Evolutionary conservation across 2,797 vertebrate species (phyloP), one percentile per base, ranked within the genome.

Genomic region (Trachurus trachurus): DNA sequence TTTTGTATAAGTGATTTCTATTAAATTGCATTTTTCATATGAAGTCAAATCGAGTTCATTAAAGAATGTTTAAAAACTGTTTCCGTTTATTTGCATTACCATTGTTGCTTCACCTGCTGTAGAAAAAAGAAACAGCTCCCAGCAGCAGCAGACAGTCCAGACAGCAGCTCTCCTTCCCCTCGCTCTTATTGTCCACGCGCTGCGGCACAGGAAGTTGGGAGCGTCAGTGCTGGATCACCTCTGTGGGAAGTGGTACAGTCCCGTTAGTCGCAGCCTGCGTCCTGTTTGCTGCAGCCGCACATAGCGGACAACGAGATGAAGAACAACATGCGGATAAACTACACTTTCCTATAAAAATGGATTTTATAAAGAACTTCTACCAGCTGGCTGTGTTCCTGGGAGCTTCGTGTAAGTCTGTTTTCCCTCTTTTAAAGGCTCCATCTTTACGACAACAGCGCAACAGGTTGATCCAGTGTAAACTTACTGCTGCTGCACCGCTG

Each of bases 191-290:
- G 26, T 26, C 26, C 26, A 26, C 26, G 26, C 26, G 26, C 26
- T 26, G 26, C 26, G 26, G 7, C 3, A 3, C 22, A 16, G n/a
- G 11, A 31, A 5, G 2, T 0, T 7, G 52, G 11, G 2, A 2
- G 19, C 6, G 10, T 50, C 12, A 3, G 13, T 1, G 11, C 11
- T 1, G 8, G 71, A 50, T 53, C 87, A 70, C 93, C 92, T 80
- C 62, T 39, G 74, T 0, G 29, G 67, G 68, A 85, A 89, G 77
- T 95, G 93, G 95, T 95, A 93, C 93, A 82, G 73, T 94, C 94
- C 93, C 87, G 89, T 91, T 89, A 90, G 78, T 61, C 77, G 59
- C 78, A 26, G 80, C 31, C 60, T 9, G 62, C 42, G 68, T 61
- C 84, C 74, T 49, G 74, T 80, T 65, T 37, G 67, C 59, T 1